Evolutionary conservation across 2,113 vertebrate genomes (phyloP), one percentile per base, ranked within the genome.

Genomic region (Parus major): DNA sequence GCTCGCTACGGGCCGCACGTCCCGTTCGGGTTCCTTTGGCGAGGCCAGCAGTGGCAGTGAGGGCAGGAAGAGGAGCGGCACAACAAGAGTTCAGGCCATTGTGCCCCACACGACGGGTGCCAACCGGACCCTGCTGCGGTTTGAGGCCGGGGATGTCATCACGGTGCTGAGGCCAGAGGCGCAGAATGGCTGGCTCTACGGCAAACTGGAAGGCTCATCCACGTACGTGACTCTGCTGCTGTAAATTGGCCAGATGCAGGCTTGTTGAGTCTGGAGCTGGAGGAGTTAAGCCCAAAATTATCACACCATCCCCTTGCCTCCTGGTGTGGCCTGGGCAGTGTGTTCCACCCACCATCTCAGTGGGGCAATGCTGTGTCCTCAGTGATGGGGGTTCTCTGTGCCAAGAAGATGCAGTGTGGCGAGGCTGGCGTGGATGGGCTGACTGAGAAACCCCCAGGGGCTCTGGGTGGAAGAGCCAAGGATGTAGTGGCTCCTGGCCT

Each of bases 161-260:
- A 96, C 64, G 0, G 97, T 99, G 92, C 93, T 99, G 83, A 98
- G 98, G 87, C 97, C 97, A 0, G 98, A 99, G 33, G 97, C 98
- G 1, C 97, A 97, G 90, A 99, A 99, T 1, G 99, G 99, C 92
- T 99, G 99, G 99, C 97, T 99, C 28, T 99, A 98, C 0, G 99
- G 99, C 71, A 98, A 97, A 10, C 93, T 98, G 47, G 98, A 99
- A 59, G 98, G 97, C 82, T 97, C 97, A 1, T 90, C 98, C 81
- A 94, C 95, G 99, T 99, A 97, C 47, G 97, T 98, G 78, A 46
- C 16, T 11, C 29, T 4, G 13, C 24, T 4, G 50, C 46, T 36
- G 29, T 17, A 12, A 41, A 41, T 1, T 1, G 53, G 15, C 24
- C 56, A 22, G 20, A 29, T 29, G 29, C 19, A 7, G 44, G 50